Evolutionary conservation across 1,140 invertebrate genomes (phyloP), one percentile per base, ranked within the genome.

Genomic region (Drosophila prosaltans): DNA sequence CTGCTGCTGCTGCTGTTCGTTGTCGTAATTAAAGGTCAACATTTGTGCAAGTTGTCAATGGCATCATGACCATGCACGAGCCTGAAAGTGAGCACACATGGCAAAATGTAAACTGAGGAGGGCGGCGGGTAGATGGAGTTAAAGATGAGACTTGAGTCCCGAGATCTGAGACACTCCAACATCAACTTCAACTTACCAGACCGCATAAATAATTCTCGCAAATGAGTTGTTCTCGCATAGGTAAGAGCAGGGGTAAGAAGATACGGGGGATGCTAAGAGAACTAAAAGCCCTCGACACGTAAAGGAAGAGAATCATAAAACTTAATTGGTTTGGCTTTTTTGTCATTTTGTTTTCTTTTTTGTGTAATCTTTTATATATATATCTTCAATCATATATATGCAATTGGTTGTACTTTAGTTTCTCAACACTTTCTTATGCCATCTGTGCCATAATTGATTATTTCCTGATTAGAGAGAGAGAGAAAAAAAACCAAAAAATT

Each of bases 11-110:
- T 84, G 81, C 73, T 77, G 78, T 86, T 69, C 69, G 74, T 80
- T 86, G 82, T 85, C 82, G 83, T 86, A 86, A 86, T 86, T 86
- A 86, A 86, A 88, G 82, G 82, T 86, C 82, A 86, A 86, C 82
- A 86, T 85, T 85, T 85, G 83, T 82, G 83, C 82, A 85, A 86
- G 79, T 85, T 85, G 83, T 85, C 82, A 82, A 88, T 86, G 83
- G 67, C 67, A 66, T 63, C 67, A 66, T 63, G 62, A 60, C 74
- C 73, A 71, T 59, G 73, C 65, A 43, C 57, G 73, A 61, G 74
- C 57, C 57, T 59, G 57, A 59, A 40, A 59, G 58, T 54, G 74
- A 43, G 40, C 36, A 48, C 36, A 48, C 58, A 51, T 51, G 45
- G 45, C 68, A 21, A 7, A 39, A 26, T 58, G 48, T 55, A 26